These are phyloP conservation scores for Philereme transversata DNA, from an alignment of 2,888 invertebrate species.

Conservation along the genomic window DNA sequence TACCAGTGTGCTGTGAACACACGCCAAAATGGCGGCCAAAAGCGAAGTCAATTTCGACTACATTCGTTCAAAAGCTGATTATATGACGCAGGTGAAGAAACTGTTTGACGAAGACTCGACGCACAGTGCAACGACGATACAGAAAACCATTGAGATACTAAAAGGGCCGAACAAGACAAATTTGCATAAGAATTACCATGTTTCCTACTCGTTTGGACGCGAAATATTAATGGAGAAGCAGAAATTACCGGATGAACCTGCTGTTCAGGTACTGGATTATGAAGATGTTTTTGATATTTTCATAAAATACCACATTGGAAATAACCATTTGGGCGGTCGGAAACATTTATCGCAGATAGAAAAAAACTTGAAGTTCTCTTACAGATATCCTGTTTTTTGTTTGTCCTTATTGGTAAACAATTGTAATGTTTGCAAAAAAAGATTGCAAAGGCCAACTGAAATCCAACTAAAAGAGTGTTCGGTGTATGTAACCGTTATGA, in stretches of 20 bases:
- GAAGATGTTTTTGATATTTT: constrained; percentile 24
- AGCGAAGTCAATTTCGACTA: constrained; percentile 4
- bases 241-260: background rate
- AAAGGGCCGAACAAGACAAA: constrained; percentile 5
- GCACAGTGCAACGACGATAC: constrained; percentile 9
- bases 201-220: background rate
- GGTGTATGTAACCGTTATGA: constrained; percentile 23
- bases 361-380: background rate
- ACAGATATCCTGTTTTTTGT: constrained; percentile 19
- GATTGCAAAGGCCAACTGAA: no score
- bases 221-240: constrained; percentile 18
- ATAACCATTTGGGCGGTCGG: constrained; percentile 8
- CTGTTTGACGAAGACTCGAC: constrained; percentile 18
- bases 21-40: constrained; percentile 22
- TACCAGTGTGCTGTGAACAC: constrained; percentile 12
- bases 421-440: constrained; percentile 26
- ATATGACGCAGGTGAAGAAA: constrained; percentile 9
- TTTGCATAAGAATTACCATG: constrained; percentile 16
- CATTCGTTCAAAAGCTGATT: constrained; percentile 9
- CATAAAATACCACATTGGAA: constrained; percentile 13
- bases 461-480: constrained; percentile 4
- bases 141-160: constrained; percentile 11
- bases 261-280: constrained; percentile 15
- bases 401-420: constrained; percentile 15
- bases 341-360: background rate